Base-by-base conservation (phyloP, 2,797 vertebrate species). In the Tinamus major region DNA sequence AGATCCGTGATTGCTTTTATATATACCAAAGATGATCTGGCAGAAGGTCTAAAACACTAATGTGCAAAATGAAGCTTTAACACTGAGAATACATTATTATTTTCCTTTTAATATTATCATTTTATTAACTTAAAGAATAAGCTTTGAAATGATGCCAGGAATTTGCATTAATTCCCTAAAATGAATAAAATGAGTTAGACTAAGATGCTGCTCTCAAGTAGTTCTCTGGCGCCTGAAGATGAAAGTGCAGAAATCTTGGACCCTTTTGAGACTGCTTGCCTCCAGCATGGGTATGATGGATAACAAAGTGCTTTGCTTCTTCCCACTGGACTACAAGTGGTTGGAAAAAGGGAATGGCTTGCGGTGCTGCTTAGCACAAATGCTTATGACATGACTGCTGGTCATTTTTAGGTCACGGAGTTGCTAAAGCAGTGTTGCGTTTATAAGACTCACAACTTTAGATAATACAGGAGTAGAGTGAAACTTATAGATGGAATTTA, bases 91-190 rank as follows among this genome's bases (percentile, higher is more conserved):
- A 53, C 10, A 24, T 53, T 69, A 61, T n/a, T 93, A 79, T 93
- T 88, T 87, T 74, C 59, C 56, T 89, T 91, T 92, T 91, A 94
- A 86, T 92, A 94, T 79, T 86, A 37, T 84, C 72, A 84, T 93
- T 84, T 81, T 93, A 95, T 93, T 93, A 89, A 85, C 56, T 70
- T 70, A 23, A n/a, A 64, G 84, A 92, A 55, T 65, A 61, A 3
- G 42, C 94, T 94, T 96, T 95, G 92, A 96, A 95, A 90, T 46
- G 16, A 6, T 35, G 74, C 94, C 95, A 96, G 74, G 74, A 91
- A 80, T 83, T 81, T 9, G 2, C 74, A 81, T 93, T 89, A 94
- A 91, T 79, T 87, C 64, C 68, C 15, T 77, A 18, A 92, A 95
- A 92, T 5, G 18, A 93, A 83, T 79, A 69, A 92, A 96, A 84